These are phyloP conservation scores for Anser cygnoides DNA, from an alignment of 2,113 vertebrate species.

Conservation along the genomic window DNA sequence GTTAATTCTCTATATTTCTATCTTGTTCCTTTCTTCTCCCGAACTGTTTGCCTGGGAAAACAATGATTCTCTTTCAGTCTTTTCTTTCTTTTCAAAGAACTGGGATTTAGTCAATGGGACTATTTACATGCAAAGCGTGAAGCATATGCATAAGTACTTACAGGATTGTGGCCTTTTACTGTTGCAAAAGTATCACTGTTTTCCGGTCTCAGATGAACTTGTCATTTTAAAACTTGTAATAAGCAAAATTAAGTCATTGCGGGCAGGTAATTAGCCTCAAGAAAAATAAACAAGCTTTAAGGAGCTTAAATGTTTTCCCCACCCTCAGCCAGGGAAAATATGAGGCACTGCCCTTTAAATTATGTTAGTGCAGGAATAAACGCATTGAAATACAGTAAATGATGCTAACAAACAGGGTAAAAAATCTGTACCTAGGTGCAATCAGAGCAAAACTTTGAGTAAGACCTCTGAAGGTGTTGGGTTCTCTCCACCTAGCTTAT, in stretches of 20 bases:
- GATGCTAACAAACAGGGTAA: background rate
- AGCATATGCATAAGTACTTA: constrained; percentile 56
- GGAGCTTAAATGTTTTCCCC: background rate
- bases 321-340: background rate
- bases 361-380: background rate
- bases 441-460: background rate
- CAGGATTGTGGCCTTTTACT: constrained; percentile 22
- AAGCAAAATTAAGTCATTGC: constrained; percentile 16
- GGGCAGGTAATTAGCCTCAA: constrained; percentile 11
- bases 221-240: constrained; percentile 41
- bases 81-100: constrained; percentile 48
- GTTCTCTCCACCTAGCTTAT: background rate
- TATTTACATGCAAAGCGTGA: constrained; percentile 57
- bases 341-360: background rate
- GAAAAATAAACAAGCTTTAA: constrained; percentile 27
- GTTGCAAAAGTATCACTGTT: constrained; percentile 12
- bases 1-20: constrained; percentile 62
- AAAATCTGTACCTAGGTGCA: background rate
- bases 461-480: background rate
- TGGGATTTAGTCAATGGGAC: constrained; percentile 37
- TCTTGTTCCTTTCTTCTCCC: constrained; percentile 30
- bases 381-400: background rate
- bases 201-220: constrained; percentile 62
- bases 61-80: constrained; percentile 49
- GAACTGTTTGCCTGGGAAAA: constrained; percentile 42